Conservation (phyloP, 35 echinoderm and acorn worm genomes). For the Holothuria glaberrima region DNA sequence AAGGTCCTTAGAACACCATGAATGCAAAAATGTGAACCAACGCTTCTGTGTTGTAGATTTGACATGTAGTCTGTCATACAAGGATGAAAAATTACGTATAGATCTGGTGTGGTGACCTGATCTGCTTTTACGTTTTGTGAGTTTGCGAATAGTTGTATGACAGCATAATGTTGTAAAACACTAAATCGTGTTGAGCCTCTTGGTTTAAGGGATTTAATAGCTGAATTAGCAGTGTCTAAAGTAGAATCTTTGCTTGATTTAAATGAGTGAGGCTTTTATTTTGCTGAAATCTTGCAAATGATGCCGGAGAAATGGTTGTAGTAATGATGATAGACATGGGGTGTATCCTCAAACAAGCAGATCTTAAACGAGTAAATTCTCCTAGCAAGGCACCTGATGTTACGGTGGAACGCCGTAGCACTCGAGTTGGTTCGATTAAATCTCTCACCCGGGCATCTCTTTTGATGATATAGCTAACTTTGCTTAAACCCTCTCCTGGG, state of each 20-base stretch:
- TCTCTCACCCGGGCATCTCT: not conserved
- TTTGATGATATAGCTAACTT: not conserved
- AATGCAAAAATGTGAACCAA: not conserved
- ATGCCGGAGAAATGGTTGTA: not conserved
- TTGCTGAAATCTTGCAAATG: not conserved
- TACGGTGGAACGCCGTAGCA: not conserved
- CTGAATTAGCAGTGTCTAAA: not conserved
- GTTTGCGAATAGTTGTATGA: not conserved
- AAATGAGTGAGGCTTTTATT: not conserved
- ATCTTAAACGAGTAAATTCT: not conserved
- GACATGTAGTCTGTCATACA: not conserved
- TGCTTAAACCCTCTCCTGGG: no score
- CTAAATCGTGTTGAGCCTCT: not conserved
- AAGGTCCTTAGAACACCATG: no score
- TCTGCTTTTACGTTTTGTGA: not conserved
- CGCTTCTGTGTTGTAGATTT: not conserved
- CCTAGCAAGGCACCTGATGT: not conserved
- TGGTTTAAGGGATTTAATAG: not conserved
- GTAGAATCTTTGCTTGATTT: not conserved
- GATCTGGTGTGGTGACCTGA: not conserved
- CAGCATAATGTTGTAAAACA: not conserved
- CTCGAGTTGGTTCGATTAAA: not conserved
- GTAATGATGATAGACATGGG: not conserved
- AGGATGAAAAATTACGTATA: not conserved
- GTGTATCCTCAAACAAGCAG: not conserved